Evolutionary conservation across 2,888 invertebrate species (phyloP).

Genomic region (Chloromyia formosa): DNA sequence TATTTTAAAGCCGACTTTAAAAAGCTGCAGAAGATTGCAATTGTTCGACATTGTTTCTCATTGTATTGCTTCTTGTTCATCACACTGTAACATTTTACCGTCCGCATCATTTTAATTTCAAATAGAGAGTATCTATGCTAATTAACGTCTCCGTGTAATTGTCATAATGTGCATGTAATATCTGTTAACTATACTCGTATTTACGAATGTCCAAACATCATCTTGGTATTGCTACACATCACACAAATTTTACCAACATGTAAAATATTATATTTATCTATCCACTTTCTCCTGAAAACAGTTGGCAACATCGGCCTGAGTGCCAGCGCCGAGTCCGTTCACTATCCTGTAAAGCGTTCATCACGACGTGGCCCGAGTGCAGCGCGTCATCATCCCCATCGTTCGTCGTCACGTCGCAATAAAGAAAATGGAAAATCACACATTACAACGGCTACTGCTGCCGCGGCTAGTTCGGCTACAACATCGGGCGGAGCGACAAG

Average conservation of each 20-base stretch:
- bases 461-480: conserved; percentile 49
- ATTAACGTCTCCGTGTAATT: conserved; percentile 21
- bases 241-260: background rate
- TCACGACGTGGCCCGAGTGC: conserved; percentile 66
- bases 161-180: conserved; percentile 31
- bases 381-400: conserved; percentile 65
- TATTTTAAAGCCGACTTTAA: no score
- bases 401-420: conserved; percentile 68
- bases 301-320: conserved; percentile 70
- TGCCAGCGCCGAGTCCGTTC: conserved; percentile 71
- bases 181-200: background rate
- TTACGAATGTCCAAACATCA: background rate
- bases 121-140: background rate
- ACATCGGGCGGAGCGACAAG: conserved; percentile 49
- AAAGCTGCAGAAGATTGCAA: no score
- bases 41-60: no score
- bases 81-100: conserved; percentile 3
- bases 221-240: background rate
- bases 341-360: conserved; percentile 69
- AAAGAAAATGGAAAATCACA: conserved; percentile 66
- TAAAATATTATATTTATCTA: no score
- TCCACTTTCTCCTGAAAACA: conserved; percentile 52
- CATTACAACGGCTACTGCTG: conserved; percentile 30
- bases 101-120: background rate
- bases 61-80: background rate